These are phyloP conservation scores for Ditylenchus dipsaci DNA, from an alignment of 1,140 invertebrate genomes.

Conservation along the genomic window DNA sequence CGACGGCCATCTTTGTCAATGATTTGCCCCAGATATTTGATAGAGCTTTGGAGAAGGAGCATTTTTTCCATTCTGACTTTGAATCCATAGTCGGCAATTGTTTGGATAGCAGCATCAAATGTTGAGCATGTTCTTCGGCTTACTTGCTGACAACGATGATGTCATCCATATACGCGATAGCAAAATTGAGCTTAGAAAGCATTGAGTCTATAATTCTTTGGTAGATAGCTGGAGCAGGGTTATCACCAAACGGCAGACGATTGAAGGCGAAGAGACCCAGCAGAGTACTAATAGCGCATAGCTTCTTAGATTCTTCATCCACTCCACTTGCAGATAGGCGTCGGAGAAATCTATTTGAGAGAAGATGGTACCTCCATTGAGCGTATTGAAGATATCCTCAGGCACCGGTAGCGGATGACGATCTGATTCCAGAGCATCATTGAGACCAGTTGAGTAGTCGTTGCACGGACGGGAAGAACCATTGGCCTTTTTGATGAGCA, in stretches of 20 bases:
- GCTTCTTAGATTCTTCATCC: constrained; percentile 40
- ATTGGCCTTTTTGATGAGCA: too few relatives aligned
- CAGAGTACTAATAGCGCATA: constrained; percentile 36
- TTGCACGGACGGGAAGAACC: constrained; percentile 5
- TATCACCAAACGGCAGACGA: constrained; percentile 61
- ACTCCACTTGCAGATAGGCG: constrained; percentile 42
- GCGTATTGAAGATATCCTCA: constrained; percentile 47
- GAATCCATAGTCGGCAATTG: too few relatives aligned
- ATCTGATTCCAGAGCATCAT: constrained; percentile 33
- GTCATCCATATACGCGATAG: too few relatives aligned
- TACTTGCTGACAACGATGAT: too few relatives aligned
- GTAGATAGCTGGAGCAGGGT: constrained; percentile 62
- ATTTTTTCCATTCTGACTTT: too few relatives aligned
- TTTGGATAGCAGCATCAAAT: too few relatives aligned
- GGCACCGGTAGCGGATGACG: constrained; percentile 44
- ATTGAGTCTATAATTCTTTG: constrained; percentile 61
- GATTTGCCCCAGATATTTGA: too few relatives aligned
- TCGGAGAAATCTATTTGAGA: too few relatives aligned
- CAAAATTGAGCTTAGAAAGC: constrained; percentile 53
- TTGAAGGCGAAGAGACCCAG: constrained; percentile 35
- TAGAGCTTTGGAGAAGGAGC: too few relatives aligned
- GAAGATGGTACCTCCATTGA: constrained; percentile 47
- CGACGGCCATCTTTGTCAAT: too few relatives aligned
- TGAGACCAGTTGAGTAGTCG: constrained; percentile 48
- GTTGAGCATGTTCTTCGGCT: too few relatives aligned